These are phyloP conservation scores for Diadema setosum DNA, from an alignment of 35 echinoderm and acorn worm species.

Conservation along the genomic window DNA sequence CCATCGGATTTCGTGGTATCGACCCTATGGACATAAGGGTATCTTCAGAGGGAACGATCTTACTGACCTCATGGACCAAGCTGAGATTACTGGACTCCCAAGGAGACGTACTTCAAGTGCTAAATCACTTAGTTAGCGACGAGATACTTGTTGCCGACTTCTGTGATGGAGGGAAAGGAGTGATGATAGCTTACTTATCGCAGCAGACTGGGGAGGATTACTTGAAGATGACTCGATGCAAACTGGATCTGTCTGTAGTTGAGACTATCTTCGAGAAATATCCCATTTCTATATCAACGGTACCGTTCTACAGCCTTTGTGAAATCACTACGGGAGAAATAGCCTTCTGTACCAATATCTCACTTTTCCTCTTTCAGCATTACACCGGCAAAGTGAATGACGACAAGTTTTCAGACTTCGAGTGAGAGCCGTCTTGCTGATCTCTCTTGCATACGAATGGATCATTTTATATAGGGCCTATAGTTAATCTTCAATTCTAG, in stretches of 20 bases:
- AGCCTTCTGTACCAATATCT: background rate
- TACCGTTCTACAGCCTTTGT: background rate
- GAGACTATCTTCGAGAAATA: background rate
- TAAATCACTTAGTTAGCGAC: background rate
- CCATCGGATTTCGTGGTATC: background rate
- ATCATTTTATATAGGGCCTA: too few species aligned
- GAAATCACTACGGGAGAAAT: background rate
- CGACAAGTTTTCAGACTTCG: background rate
- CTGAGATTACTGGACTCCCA: background rate
- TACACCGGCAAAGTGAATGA: background rate
- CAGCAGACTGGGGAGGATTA: background rate
- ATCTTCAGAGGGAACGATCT: background rate
- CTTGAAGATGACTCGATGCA: too few species aligned
- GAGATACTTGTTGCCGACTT: background rate
- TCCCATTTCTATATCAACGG: background rate
- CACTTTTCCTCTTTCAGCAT: background rate
- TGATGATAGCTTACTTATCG: background rate
- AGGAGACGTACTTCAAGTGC: background rate
- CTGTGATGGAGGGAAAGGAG: background rate
- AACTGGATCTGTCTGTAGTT: background rate
- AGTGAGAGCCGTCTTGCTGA: too few species aligned
- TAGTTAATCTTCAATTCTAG: too few species aligned
- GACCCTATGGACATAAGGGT: background rate
- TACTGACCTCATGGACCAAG: background rate
- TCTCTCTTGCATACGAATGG: too few species aligned